Evolutionary conservation across 2,888 invertebrate species (phyloP).

Genomic region (Drosophila kanekoi): DNA sequence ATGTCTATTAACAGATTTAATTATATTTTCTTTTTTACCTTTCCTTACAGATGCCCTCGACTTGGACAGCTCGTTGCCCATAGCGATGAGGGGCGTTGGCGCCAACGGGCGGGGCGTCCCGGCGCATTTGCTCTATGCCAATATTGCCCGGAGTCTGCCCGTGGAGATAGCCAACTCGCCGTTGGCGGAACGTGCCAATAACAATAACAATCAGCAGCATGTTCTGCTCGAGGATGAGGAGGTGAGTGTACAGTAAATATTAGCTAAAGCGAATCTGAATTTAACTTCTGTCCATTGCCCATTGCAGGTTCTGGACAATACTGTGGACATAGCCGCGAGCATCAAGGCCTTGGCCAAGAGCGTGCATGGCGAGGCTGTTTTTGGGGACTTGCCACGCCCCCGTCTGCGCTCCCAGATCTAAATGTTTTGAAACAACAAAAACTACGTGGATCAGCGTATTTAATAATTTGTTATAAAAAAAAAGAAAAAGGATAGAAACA

Average conservation of each 20-base stretch:
- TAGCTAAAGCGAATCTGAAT: background rate
- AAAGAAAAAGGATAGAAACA: conserved; percentile 3
- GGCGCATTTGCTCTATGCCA: conserved; percentile 51
- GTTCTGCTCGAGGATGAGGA: conserved; percentile 67
- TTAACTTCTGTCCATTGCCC: background rate
- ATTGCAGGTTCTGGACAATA: conserved; percentile 86
- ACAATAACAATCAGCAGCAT: conserved; percentile 47
- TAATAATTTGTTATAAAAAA: conserved; percentile 46
- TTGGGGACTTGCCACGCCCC: conserved; percentile 94
- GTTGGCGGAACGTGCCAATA: conserved; percentile 66
- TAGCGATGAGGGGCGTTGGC: conserved; percentile 66
- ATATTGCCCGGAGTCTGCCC: conserved; percentile 91
- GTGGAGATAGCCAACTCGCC: conserved; percentile 89
- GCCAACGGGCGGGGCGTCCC: conserved; percentile 29
- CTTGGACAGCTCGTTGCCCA: conserved; percentile 81
- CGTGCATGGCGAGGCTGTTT: conserved; percentile 94
- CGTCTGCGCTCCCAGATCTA: conserved; percentile 94
- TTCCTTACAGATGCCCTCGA: conserved; percentile 82
- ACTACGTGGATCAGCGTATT: conserved; percentile 56
- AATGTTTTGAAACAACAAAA: conserved; percentile 27
- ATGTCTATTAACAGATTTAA: background rate
- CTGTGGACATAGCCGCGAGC: conserved; percentile 94
- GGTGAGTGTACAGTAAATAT: conserved; percentile 59
- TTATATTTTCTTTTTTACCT: background rate
- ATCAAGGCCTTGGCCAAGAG: conserved; percentile 96